Conservation (phyloP, 2,113 vertebrate species). For the Meleagris gallopavo region DNA sequence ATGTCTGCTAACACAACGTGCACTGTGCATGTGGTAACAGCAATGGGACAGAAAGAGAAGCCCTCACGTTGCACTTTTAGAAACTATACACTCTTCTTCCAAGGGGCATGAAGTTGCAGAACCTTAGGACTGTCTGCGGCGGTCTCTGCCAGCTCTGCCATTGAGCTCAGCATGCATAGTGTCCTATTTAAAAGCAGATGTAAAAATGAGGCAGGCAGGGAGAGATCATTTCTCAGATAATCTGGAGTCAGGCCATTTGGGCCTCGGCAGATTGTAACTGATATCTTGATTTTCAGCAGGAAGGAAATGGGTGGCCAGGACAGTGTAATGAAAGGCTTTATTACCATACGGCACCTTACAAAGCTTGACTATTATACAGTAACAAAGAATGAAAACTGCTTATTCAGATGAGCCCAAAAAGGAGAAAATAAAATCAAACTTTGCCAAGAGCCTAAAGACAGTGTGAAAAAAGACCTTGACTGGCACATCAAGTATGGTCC, state of each 20-base stretch:
- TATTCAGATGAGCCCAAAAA: not conserved
- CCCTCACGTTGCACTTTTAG: not conserved
- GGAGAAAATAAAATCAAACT: not conserved
- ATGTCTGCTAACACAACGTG: not conserved
- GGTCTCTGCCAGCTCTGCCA: not conserved
- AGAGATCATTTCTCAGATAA: conserved; percentile 66
- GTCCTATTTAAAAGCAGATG: conserved; percentile 41
- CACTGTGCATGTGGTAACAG: not conserved
- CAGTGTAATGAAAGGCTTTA: conserved; percentile 48
- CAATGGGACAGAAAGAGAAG: not conserved
- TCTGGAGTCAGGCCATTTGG: conserved; percentile 46
- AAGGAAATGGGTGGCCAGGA: conserved; percentile 31
- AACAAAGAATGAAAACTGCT: not conserved
- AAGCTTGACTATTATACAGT: not conserved
- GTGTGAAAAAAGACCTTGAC: not conserved
- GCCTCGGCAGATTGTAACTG: conserved; percentile 39
- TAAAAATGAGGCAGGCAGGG: not conserved
- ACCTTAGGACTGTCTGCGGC: not conserved
- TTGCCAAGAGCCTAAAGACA: not conserved
- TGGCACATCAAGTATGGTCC: not conserved
- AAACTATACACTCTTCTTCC: not conserved
- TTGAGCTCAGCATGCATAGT: not conserved
- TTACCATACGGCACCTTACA: not conserved
- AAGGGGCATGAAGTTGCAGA: not conserved
- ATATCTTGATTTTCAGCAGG: conserved; percentile 50